Evolutionary conservation across 2,888 invertebrate genomes (phyloP).

Genomic region (Macrosiphum euphorbiae): DNA sequence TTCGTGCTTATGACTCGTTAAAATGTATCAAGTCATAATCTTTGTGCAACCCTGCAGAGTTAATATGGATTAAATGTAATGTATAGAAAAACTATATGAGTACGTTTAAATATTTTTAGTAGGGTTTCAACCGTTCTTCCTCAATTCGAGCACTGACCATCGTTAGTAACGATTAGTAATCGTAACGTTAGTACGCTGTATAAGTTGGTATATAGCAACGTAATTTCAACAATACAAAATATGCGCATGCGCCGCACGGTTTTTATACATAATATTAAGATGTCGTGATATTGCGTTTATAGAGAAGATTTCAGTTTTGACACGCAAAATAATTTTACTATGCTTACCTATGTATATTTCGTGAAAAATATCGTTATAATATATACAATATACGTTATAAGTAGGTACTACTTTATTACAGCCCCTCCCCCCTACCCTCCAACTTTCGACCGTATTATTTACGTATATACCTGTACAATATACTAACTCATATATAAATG

Average conservation of each 20-base stretch:
- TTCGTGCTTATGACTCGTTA: background rate
- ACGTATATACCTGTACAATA: background rate
- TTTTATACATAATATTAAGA: background rate
- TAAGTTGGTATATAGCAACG: background rate
- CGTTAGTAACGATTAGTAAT: too few relatives aligned
- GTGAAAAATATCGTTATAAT: too few relatives aligned
- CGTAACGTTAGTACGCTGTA: background rate
- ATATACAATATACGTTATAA: too few relatives aligned
- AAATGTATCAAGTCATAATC: background rate
- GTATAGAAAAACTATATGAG: background rate
- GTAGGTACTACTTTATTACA: too few relatives aligned
- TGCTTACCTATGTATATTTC: background rate
- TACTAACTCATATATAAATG: background rate
- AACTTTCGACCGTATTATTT: too few relatives aligned
- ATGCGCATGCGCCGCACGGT: background rate
- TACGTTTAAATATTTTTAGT: background rate
- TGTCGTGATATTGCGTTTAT: background rate
- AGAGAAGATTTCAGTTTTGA: background rate
- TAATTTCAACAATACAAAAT: background rate
- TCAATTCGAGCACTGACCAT: background rate
- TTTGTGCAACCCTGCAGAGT: background rate
- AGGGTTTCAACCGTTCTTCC: background rate
- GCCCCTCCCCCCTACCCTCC: too few relatives aligned
- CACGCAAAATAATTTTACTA: background rate
- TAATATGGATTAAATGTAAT: background rate